These are phyloP conservation scores for Conopomorpha cramerella DNA, from an alignment of 1,140 invertebrate genomes.

Conservation along the genomic window DNA sequence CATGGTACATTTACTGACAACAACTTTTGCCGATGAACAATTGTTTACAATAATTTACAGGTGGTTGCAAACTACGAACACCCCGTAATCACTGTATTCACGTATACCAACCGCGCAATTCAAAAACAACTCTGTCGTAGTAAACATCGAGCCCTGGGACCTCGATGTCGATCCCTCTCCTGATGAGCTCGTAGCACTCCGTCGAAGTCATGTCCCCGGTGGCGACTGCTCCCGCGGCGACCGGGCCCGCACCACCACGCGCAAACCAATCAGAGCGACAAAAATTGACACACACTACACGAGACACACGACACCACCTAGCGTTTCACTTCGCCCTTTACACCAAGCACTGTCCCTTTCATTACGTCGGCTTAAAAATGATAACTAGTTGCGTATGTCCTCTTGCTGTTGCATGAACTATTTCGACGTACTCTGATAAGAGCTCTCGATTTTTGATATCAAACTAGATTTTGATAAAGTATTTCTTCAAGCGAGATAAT, in stretches of 20 bases:
- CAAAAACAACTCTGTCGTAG: constrained; percentile 62
- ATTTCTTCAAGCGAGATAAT: too few relatives aligned
- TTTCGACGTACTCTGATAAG: too few relatives aligned
- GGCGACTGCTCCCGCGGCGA: constrained; percentile 20
- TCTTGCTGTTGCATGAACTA: too few relatives aligned
- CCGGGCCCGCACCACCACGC: constrained; percentile 11
- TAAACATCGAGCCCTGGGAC: constrained; percentile 57
- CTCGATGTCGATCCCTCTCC: constrained; percentile 46
- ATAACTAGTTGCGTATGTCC: too few relatives aligned
- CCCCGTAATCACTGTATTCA: not conserved
- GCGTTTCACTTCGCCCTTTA: too few relatives aligned
- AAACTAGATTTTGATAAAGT: too few relatives aligned
- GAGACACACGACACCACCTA: constrained; percentile 54
- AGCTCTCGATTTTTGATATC: too few relatives aligned
- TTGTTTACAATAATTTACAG: too few relatives aligned
- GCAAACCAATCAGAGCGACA: constrained; percentile 52
- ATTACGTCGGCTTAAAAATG: too few relatives aligned
- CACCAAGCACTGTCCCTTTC: too few relatives aligned
- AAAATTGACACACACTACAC: constrained; percentile 29
- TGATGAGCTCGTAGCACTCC: constrained; percentile 54
- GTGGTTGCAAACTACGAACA: not conserved
- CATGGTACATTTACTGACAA: too few relatives aligned
- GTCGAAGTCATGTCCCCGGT: constrained; percentile 52
- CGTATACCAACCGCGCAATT: constrained; percentile 50
- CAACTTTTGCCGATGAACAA: too few relatives aligned